Evolutionary conservation across 1,140 invertebrate genomes (phyloP).

Genomic region (Drosophila tristis): DNA sequence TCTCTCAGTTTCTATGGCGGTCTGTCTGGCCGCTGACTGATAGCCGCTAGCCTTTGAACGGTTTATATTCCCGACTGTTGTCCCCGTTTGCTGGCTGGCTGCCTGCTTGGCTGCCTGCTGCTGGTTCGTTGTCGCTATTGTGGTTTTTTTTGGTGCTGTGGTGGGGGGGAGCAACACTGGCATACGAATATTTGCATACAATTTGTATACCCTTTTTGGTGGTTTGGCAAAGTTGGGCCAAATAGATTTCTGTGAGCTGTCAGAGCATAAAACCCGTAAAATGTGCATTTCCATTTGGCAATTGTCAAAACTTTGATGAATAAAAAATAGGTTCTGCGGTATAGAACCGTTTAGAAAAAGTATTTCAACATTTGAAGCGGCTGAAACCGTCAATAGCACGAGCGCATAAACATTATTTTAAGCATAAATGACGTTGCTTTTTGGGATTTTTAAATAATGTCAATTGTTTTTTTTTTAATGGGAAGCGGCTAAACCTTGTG

Average conservation of each 20-base stretch:
- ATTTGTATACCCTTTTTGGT: constrained; percentile 46
- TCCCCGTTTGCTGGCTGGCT: constrained; percentile 9
- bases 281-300: no score
- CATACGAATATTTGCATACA: constrained; percentile 39
- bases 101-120: constrained; percentile 1
- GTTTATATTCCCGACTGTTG: constrained; percentile 38
- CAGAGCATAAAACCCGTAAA: constrained; percentile 25
- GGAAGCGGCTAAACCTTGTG: no score
- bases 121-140: constrained; percentile 22
- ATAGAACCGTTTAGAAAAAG: no score
- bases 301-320: no score
- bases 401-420: no score
- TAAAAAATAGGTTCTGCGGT: no score
- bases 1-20: constrained; percentile 14
- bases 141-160: constrained; percentile 32
- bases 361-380: no score
- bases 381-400: no score
- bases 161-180: background rate
- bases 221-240: background rate
- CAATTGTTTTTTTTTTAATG: no score
- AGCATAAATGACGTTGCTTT: no score
- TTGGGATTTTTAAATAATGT: no score
- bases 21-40: constrained; percentile 41
- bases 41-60: constrained; percentile 34
- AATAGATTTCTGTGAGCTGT: constrained; percentile 16